These are phyloP conservation scores for Cephalopachus bancanus DNA, from an alignment of 2,797 vertebrate species.

Conservation along the genomic window DNA sequence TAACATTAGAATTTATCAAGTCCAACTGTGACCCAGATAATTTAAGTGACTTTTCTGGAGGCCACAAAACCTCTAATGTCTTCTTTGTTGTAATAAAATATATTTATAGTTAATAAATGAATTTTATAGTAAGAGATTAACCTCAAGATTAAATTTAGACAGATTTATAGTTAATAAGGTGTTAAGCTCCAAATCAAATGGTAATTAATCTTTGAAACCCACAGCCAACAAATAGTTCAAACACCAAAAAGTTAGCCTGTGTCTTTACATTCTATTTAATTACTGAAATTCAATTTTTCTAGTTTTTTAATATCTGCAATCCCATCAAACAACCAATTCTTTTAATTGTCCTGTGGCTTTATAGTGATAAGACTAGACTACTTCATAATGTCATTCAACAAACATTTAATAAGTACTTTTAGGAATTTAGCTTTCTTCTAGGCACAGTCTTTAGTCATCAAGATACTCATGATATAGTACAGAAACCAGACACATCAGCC, in stretches of 20 bases:
- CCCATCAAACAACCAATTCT: not conserved
- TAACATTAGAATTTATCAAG: constrained; percentile 2
- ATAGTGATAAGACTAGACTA: not conserved
- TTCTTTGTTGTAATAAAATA: not conserved
- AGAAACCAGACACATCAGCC: not conserved
- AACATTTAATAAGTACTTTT: not conserved
- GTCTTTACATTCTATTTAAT: not conserved
- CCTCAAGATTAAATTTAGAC: not conserved
- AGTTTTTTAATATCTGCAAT: not conserved
- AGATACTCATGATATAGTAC: not conserved
- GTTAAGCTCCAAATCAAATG: not conserved
- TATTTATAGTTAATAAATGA: not conserved
- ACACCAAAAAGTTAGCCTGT: not conserved
- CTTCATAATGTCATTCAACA: not conserved
- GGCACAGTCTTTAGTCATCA: not conserved
- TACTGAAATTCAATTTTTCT: not conserved
- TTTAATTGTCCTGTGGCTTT: not conserved
- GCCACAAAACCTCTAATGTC: not conserved
- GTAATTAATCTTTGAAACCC: not conserved
- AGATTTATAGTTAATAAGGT: not conserved
- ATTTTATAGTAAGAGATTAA: constrained; percentile 23
- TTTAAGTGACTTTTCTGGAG: not conserved
- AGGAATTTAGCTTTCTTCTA: not conserved
- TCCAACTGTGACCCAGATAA: not conserved
- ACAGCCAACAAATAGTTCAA: constrained; percentile 18